Percentiles rank a stretch among this genome's conserved stretches.
Evolutionary conservation across 2,113 vertebrate species (phyloP).

Genomic region (Peromyscus californicus): DNA sequence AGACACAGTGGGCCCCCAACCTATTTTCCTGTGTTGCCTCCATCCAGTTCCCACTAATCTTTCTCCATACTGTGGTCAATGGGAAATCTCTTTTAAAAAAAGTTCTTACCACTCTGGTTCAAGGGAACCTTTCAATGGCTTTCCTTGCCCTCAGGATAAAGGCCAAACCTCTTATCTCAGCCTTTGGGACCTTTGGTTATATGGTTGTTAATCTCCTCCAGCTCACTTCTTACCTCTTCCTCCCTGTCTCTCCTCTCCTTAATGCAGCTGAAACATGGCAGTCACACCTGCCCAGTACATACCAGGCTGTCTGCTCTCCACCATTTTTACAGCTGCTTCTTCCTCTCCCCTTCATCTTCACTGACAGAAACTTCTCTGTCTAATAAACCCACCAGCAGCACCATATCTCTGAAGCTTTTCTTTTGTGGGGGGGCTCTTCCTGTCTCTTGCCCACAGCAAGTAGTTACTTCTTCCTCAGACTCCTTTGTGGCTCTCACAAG

Average conservation of each 20-base stretch:
- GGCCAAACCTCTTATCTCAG: no score
- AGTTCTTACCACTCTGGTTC: no score
- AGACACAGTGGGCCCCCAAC: not conserved
- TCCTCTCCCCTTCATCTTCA: no score
- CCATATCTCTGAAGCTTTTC: not conserved
- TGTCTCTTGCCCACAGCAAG: not conserved
- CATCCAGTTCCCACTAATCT: not conserved
- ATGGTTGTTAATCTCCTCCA: not conserved
- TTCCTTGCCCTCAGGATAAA: not conserved
- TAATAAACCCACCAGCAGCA: not conserved
- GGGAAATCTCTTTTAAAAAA: not conserved
- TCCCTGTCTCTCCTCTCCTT: not conserved
- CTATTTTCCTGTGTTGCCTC: not conserved
- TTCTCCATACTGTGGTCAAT: not conserved
- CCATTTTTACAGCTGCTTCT: not conserved
- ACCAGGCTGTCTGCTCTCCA: no score
- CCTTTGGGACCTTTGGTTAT: not conserved
- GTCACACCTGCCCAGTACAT: not conserved
- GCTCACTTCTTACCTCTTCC: not conserved
- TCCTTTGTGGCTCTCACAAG: not conserved
- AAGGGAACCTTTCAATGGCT: fast-evolving
- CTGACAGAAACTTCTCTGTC: not conserved
- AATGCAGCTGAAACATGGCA: not conserved
- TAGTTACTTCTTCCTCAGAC: not conserved
- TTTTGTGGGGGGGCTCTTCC: not conserved